Evolutionary conservation across 92 coral and sea anemone species (phyloP), one percentile per base, ranked within the genome.

Genomic region (Palythoa grandis): DNA sequence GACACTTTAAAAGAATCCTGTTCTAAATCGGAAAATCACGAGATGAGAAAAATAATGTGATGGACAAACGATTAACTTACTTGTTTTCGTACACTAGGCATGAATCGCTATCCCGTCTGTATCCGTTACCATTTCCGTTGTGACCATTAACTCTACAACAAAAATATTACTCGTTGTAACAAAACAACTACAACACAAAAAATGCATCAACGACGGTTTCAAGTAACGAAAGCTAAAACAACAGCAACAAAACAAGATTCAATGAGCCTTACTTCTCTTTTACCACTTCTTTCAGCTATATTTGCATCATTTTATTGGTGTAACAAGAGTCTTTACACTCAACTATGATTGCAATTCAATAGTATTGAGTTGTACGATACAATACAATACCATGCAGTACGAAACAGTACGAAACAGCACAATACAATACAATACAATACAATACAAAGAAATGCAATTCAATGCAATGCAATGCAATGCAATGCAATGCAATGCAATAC

Each of bases 1-100:
- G 9, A 43, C 50, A 43, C n/a, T 8, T 43, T 8, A 43, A 8
- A 43, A 43, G 9, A 43, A 43, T 1, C 7, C 50, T 43, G 50
- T 5, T 43, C 7, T 43, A 43, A 43, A 43, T 8, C 50, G 9
- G 50, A 43, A 14, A 29, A 0, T 29, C 35, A 29, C 35, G 35
- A 29, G 35, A 29, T 29, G 35, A 29, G 24, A 4, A 12, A 10
- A 37, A 19, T 15, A 69, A 69, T 5, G 17, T 35, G 47, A 25
- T 69, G 40, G 37, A 69, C 14, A 8, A 70, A 52, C 14, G 73
- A 56, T 29, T n/a, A 52, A 29, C 94, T 58, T 91, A 91, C 94
- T 88, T 91, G 83, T 88, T 91, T 38, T 91, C 89, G 70, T 91
- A 85, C 4, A 86, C 86, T 17, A 91, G 83, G 60, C 91, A 91